phyloP scores from a whole-genome alignment of 1,140 invertebrate genomes.

The Cephus cinctus region DNA sequence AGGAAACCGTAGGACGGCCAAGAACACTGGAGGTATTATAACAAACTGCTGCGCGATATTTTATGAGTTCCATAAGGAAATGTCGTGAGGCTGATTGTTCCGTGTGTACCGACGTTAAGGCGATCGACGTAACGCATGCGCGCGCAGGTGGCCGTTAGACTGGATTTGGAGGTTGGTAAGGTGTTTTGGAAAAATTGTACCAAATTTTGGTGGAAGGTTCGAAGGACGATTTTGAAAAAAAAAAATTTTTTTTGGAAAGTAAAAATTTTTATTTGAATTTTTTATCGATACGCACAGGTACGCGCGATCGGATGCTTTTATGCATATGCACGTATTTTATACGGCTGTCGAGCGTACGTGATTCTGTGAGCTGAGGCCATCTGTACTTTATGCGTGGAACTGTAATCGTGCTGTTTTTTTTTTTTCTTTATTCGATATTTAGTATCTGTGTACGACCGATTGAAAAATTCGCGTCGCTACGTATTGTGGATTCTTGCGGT shows the following conservation, averaged over 20 bases:
- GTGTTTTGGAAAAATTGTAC: background rate
- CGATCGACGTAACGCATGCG: conserved; percentile 18
- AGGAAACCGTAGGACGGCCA: background rate
- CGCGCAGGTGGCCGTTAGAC: no score
- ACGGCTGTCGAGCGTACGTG: conserved; percentile 8
- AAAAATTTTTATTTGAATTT: background rate
- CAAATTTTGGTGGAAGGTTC: background rate
- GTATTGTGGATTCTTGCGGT: no score
- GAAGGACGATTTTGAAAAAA: background rate
- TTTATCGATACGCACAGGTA: conserved; percentile 1
- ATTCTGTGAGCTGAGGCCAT: conserved; percentile 46
- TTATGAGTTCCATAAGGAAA: conserved; percentile 50
- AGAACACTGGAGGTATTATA: conserved; percentile 23
- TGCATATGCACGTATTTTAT: background rate
- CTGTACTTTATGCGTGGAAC: conserved; percentile 33
- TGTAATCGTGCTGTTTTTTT: no score
- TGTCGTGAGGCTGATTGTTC: conserved; percentile 38
- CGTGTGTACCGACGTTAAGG: conserved; percentile 21
- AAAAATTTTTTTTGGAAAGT: no score
- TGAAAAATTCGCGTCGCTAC: no score
- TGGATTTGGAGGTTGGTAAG: background rate
- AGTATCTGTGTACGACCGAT: no score
- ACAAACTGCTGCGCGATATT: conserved; percentile 38
- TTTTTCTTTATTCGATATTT: no score
- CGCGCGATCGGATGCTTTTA: background rate